Evolutionary conservation across 2,797 vertebrate genomes (phyloP).

Genomic region (Xerus rutilus): DNA sequence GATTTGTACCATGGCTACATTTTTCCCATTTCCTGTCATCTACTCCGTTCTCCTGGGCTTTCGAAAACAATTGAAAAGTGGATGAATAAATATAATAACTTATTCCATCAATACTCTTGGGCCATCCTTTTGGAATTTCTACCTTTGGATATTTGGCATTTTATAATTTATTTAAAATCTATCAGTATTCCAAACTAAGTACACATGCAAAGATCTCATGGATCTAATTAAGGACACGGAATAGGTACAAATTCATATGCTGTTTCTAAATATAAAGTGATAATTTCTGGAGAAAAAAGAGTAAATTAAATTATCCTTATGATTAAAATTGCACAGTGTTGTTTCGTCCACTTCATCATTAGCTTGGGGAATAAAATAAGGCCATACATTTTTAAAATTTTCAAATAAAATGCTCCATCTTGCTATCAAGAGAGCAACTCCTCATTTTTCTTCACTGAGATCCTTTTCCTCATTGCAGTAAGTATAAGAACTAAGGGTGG

Average conservation of each 20-base stretch:
- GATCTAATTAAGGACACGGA: background rate
- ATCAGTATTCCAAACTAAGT: background rate
- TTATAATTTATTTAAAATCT: conserved; percentile 37
- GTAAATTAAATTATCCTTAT: background rate
- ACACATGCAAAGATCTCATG: background rate
- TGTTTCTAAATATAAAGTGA: background rate
- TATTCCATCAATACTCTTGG: conserved; percentile 13
- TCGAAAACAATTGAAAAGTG: conserved; percentile 25
- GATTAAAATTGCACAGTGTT: background rate
- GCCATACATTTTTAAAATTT: background rate
- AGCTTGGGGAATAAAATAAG: conserved; percentile 46
- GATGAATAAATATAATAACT: conserved; percentile 36
- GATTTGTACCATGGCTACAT: conserved; percentile 36
- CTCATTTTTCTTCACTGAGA: background rate
- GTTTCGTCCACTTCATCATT: background rate
- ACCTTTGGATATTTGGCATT: conserved; percentile 43
- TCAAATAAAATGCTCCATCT: conserved; percentile 40
- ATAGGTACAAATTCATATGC: background rate
- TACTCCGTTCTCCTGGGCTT: conserved; percentile 58
- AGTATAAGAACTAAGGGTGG: background rate
- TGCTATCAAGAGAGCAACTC: background rate
- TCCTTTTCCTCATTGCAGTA: background rate
- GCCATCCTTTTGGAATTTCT: background rate
- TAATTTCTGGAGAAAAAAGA: background rate
- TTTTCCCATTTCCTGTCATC: conserved; percentile 69